Base-by-base conservation (phyloP, 2,113 vertebrate genomes). In the Cacatua alba region DNA sequence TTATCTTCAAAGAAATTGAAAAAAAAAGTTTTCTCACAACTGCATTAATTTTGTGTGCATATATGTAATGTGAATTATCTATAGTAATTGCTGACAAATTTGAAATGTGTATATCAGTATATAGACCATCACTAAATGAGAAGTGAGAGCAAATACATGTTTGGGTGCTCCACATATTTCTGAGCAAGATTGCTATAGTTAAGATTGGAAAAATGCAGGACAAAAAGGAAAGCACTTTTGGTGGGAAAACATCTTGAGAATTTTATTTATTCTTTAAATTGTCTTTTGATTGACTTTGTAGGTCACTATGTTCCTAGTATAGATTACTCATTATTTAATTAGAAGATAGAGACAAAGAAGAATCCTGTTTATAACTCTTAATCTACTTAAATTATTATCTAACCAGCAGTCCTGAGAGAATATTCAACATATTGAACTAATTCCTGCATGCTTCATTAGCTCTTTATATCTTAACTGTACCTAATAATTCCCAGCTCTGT, bases 371-470 rank as follows among this genome's bases (percentile, higher is more conserved):
- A 92, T 90, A 88, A 88, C 49, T 92, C 52, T 92, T 97, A 94
- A 96, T 97, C 94, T 95, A 72, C 79, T 96, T 28, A 94, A 91
- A 64, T 85, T 65, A 82, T 95, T 93, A 93, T 95, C 88, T 87
- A 91, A 62, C 78, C 59, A 78, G 68, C 29, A 65, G 86, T 94
- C 93, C 85, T 91, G 64, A 88, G 83, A 97, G 92, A 95, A 93
- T 97, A 95, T 78, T 86, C 82, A 85, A 91, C 80, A 69, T 91
- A 79, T 23, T 96, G 90, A 95, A 92, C 63, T 76, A 82, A 88
- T 92, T 88, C 2, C 1, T 78, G 74, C 70, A 93, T 81, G 75
- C 93, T 92, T 95, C 88, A 82, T 96, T 94, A 97, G 52, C 74
- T 86, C 48, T 71, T 90, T 80, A 39, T 91, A 82, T 88, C 86